A percentile compares a stretch with the other conserved stretches of the same genome.
phyloP scores from a whole-genome alignment of 2,113 vertebrate species.

The Seriola rivoliana region DNA sequence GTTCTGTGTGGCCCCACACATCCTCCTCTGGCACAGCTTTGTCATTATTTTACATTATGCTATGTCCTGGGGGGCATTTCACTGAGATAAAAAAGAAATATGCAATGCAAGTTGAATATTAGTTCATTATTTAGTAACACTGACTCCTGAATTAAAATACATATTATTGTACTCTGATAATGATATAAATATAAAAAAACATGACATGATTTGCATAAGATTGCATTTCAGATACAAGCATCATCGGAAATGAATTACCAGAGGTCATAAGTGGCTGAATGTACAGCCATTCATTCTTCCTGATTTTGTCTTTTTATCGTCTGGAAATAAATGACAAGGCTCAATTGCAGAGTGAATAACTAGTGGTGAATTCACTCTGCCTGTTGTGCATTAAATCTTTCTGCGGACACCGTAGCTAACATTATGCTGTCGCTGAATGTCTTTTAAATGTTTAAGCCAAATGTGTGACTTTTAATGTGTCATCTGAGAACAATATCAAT shows the following conservation, averaged over 20 bases:
- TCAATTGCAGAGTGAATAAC: neutral
- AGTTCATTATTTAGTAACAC: slow-evolving; percentile 81
- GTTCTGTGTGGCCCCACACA: slow-evolving; percentile 31
- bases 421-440: neutral
- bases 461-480: slow-evolving; percentile 31
- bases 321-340: slow-evolving; percentile 17
- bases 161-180: slow-evolving; percentile 46
- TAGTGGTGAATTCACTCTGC: slow-evolving; percentile 8
- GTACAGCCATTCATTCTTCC: neutral
- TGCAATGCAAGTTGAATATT: slow-evolving; percentile 73
- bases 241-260: slow-evolving; percentile 39
- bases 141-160: slow-evolving; percentile 67
- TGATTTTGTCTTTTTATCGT: slow-evolving; percentile 39
- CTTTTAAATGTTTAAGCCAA: slow-evolving; percentile 27
- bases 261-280: slow-evolving; percentile 11
- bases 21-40: slow-evolving; percentile 69
- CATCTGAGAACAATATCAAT: slow-evolving; percentile 34
- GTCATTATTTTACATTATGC: slow-evolving; percentile 80
- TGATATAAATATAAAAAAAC: slow-evolving; percentile 24
- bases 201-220: slow-evolving; percentile 53
- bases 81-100: slow-evolving; percentile 80
- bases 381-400: slow-evolving; percentile 23
- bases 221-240: slow-evolving; percentile 43
- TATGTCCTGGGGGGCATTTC: slow-evolving; percentile 68
- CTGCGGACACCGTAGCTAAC: neutral